phyloP scores from a whole-genome alignment of 2,888 invertebrate species.

The Alcis repandata region DNA sequence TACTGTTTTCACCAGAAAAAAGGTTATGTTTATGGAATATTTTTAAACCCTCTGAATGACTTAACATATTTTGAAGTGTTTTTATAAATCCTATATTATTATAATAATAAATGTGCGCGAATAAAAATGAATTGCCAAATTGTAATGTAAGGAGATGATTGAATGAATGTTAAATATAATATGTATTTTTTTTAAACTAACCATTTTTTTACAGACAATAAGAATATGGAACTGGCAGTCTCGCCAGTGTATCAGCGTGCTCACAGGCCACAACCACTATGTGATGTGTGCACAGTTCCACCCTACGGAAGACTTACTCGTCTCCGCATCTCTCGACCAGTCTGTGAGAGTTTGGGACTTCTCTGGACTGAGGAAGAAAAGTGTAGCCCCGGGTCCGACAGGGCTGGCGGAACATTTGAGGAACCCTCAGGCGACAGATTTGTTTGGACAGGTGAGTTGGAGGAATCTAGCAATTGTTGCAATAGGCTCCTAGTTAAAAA shows the following conservation, averaged over 20 bases:
- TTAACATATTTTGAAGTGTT: too few species aligned
- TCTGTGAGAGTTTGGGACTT: slow-evolving; percentile 99
- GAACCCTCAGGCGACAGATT: slow-evolving; percentile 94
- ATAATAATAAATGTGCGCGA: too few species aligned
- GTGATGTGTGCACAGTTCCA: slow-evolving; percentile 99
- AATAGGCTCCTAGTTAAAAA: too few species aligned
- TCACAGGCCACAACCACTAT: slow-evolving; percentile 99
- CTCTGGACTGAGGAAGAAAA: slow-evolving; percentile 97
- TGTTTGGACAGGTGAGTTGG: slow-evolving; percentile 92
- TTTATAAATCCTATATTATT: too few species aligned
- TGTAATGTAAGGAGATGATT: too few species aligned
- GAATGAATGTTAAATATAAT: too few species aligned
- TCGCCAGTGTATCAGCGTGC: slow-evolving; percentile 96
- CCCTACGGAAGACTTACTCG: slow-evolving; percentile 97
- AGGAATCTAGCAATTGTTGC: background rate
- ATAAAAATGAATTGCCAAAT: too few species aligned
- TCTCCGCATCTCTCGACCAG: slow-evolving; percentile 98
- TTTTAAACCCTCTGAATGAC: too few species aligned
- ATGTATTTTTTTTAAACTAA: too few species aligned
- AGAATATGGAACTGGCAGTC: slow-evolving; percentile 99
- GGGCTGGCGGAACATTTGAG: slow-evolving; percentile 95
- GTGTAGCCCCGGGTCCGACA: slow-evolving; percentile 98
- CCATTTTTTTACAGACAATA: slow-evolving; percentile 89
- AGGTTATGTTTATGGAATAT: too few species aligned
- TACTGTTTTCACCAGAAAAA: too few species aligned